phyloP scores from a whole-genome alignment of 2,113 vertebrate species.

The Salvator merianae region DNA sequence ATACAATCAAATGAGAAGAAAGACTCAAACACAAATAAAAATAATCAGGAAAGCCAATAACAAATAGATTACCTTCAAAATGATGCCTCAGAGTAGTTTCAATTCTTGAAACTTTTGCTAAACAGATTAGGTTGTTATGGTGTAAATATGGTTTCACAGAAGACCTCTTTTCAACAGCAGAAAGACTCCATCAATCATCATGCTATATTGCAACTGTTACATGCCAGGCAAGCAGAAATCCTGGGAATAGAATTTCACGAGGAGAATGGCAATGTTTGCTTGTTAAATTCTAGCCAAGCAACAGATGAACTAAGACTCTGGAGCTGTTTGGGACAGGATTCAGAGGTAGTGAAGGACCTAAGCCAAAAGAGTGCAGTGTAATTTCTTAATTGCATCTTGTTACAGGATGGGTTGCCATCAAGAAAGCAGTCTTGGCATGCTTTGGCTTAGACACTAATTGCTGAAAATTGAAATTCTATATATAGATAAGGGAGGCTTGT shows the following conservation, averaged over 20 bases:
- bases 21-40: neutral
- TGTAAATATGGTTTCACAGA: neutral
- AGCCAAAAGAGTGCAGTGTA: neutral
- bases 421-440: neutral
- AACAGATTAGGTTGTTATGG: neutral
- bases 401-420: neutral
- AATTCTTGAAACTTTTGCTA: neutral
- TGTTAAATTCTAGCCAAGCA: neutral
- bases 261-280: conserved; percentile 18
- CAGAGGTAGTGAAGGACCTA: neutral
- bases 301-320: neutral
- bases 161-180: neutral
- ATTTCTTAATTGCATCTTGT: neutral
- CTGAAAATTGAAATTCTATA: neutral
- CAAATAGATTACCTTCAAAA: neutral
- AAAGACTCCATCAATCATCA: neutral
- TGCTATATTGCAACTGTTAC: neutral
- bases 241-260: neutral
- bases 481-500: neutral
- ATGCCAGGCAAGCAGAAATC: conserved; percentile 17
- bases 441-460: neutral
- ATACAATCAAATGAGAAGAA: neutral
- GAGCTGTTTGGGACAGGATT: neutral
- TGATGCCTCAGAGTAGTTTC: neutral
- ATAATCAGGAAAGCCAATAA: neutral